These are phyloP conservation scores for Percopsis transmontana DNA, from an alignment of 2,113 vertebrate species.

Conservation along the genomic window DNA sequence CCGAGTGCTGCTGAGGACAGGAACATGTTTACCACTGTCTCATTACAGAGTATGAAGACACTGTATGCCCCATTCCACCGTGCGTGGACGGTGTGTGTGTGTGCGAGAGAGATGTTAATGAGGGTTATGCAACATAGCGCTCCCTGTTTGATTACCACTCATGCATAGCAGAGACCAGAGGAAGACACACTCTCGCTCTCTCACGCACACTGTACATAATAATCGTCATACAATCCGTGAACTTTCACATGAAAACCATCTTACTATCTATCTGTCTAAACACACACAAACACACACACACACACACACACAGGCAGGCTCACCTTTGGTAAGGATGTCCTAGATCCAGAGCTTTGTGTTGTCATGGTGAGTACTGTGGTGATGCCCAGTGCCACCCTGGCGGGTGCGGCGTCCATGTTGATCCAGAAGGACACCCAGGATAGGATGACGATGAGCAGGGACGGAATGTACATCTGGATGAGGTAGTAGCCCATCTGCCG, in stretches of 20 bases:
- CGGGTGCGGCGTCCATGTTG: no score
- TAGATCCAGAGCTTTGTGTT: constrained; percentile 95
- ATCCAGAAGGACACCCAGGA: no score
- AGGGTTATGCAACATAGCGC: constrained; percentile 54
- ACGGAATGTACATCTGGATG: no score
- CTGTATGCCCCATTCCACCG: background rate
- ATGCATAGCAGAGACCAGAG: constrained; percentile 60
- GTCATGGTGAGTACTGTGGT: constrained; percentile 98
- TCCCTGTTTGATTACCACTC: constrained; percentile 47
- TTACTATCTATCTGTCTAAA: background rate
- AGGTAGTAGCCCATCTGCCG: constrained; percentile 99
- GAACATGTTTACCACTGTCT: constrained; percentile 28
- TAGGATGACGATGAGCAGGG: no score
- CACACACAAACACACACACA: constrained; percentile 13
- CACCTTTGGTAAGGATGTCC: constrained; percentile 93
- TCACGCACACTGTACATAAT: constrained; percentile 1
- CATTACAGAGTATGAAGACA: background rate
- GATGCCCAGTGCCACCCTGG: constrained; percentile 94
- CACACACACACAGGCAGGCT: constrained; percentile 2
- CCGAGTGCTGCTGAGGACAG: constrained; percentile 43
- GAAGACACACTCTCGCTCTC: constrained; percentile 10
- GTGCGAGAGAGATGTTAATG: constrained; percentile 23
- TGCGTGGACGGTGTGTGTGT: constrained; percentile 18
- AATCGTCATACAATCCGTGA: no score
- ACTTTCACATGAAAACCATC: constrained; percentile 10